A percentile compares a stretch with the other conserved stretches of the same genome.
phyloP scores from a whole-genome alignment of 1,140 invertebrate species.

The Hermetia illucens region DNA sequence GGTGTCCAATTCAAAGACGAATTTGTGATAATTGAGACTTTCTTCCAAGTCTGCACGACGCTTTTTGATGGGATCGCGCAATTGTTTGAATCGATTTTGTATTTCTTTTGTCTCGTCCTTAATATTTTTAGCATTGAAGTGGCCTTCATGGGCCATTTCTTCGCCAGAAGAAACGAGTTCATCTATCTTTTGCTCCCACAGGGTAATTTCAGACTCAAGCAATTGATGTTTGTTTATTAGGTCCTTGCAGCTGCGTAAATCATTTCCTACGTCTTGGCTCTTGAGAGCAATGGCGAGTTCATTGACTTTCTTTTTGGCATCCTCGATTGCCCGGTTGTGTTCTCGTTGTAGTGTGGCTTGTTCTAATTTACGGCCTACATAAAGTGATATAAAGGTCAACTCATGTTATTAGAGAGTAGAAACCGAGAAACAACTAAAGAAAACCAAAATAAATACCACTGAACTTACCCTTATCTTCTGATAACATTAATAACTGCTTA shows the following conservation, averaged over 20 bases:
- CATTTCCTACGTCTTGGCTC: constrained; percentile 66
- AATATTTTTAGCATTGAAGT: constrained; percentile 85
- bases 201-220: constrained; percentile 63
- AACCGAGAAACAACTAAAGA: no score
- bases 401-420: no score
- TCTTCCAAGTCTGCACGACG: constrained; percentile 74
- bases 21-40: constrained; percentile 71
- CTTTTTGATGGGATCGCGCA: constrained; percentile 45
- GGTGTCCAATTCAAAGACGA: constrained; percentile 83
- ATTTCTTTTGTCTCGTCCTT: constrained; percentile 61
- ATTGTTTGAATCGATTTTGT: constrained; percentile 44
- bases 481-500: constrained; percentile 51
- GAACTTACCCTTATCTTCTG: constrained; percentile 51
- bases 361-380: constrained; percentile 50
- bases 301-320: constrained; percentile 65
- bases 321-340: constrained; percentile 47
- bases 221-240: constrained; percentile 74
- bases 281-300: constrained; percentile 61
- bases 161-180: constrained; percentile 66
- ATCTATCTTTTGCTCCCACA: constrained; percentile 61
- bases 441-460: no score
- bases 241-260: constrained; percentile 78
- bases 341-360: constrained; percentile 30
- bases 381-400: neutral
- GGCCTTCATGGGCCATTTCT: constrained; percentile 81